Evolutionary conservation across 2,797 vertebrate species (phyloP).

Genomic region (Phrynocephalus guinanensis): DNA sequence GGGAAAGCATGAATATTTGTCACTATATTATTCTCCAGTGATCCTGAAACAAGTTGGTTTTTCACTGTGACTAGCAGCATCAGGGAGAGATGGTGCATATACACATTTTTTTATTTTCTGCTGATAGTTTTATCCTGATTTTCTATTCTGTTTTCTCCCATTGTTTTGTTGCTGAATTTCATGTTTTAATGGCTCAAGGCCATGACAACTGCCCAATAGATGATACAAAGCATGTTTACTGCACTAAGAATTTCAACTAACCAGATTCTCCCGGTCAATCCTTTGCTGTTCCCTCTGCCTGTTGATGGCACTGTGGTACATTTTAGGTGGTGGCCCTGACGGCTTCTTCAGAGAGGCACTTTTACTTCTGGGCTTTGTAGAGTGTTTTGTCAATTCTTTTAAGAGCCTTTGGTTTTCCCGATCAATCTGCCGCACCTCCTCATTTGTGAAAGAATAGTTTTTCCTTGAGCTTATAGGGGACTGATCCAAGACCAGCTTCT

Average conservation of each 20-base stretch:
- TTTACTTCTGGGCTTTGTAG: constrained; percentile 75
- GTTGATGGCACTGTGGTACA: constrained; percentile 89
- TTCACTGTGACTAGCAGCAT: no score
- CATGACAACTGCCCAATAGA: neutral
- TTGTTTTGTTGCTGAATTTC: neutral
- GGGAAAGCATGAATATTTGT: no score
- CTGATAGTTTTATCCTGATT: no score
- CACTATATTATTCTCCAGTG: no score
- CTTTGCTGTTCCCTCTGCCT: constrained; percentile 90
- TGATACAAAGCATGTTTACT: neutral
- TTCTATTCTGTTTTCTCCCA: no score
- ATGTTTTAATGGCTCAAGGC: neutral
- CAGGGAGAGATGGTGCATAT: no score
- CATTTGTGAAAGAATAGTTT: constrained; percentile 91
- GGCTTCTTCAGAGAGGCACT: constrained; percentile 69
- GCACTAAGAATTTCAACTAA: constrained; percentile 75
- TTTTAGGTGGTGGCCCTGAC: constrained; percentile 51
- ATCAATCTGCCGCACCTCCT: constrained; percentile 89
- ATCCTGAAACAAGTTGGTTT: no score
- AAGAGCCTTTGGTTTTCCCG: constrained; percentile 92
- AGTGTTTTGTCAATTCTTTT: constrained; percentile 83
- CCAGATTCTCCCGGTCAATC: constrained; percentile 93
- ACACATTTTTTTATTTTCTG: no score
- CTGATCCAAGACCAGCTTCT: constrained; percentile 71
- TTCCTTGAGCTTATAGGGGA: constrained; percentile 78